These are phyloP conservation scores for Acipenser ruthenus DNA, from an alignment of 2,797 vertebrate genomes.

Conservation along the genomic window DNA sequence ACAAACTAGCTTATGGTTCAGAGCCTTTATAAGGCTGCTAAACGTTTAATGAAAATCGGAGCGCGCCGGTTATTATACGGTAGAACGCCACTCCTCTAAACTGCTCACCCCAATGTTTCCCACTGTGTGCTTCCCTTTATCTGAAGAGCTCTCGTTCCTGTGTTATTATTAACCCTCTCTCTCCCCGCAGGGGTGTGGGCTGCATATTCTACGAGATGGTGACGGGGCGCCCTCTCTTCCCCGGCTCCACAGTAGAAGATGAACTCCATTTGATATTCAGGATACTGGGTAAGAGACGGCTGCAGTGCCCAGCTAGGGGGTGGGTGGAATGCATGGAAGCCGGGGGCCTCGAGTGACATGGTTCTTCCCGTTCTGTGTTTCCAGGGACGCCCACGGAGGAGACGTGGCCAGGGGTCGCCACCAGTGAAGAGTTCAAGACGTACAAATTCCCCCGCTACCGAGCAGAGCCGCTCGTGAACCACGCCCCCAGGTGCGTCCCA, in stretches of 20 bases:
- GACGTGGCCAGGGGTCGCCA: constrained; percentile 57
- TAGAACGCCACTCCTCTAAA: too few relatives aligned
- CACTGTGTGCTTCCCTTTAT: neutral
- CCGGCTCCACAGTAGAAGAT: constrained; percentile 70
- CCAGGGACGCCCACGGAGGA: constrained; percentile 68
- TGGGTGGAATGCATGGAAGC: too few relatives aligned
- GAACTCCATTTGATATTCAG: constrained; percentile 71
- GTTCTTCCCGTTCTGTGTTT: neutral
- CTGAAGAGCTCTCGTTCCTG: too few relatives aligned
- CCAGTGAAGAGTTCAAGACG: constrained; percentile 63
- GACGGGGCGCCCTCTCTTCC: constrained; percentile 66
- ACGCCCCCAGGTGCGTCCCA: constrained; percentile 58
- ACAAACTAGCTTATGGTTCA: neutral
- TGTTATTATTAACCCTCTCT: neutral
- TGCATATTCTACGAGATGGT: constrained; percentile 77
- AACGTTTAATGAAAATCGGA: neutral
- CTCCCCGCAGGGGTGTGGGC: constrained; percentile 59
- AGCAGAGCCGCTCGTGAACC: constrained; percentile 63
- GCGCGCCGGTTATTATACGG: too few relatives aligned
- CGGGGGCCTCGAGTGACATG: neutral
- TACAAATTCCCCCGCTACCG: constrained; percentile 64
- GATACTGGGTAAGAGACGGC: constrained; percentile 53
- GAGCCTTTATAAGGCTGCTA: neutral
- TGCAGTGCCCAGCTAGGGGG: constrained; percentile 19
- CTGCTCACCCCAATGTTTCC: too few relatives aligned